Evolutionary conservation across 2,888 invertebrate genomes (phyloP).

Genomic region (Eledone cirrhosa): DNA sequence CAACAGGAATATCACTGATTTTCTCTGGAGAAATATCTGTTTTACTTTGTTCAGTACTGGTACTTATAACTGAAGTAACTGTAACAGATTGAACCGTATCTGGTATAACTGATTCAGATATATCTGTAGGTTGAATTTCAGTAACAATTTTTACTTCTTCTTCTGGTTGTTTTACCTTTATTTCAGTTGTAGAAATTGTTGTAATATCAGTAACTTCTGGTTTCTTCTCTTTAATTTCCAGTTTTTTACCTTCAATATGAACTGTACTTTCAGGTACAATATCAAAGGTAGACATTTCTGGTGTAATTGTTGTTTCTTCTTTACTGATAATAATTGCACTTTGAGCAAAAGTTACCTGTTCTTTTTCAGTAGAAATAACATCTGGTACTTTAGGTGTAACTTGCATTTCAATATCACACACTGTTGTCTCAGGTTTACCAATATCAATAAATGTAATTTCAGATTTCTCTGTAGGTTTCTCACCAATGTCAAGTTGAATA

Average conservation of each 20-base stretch:
- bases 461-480: neutral
- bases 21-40: constrained; percentile 28
- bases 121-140: constrained; percentile 9
- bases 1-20: constrained; percentile 7
- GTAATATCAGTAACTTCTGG: neutral
- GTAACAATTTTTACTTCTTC: constrained; percentile 26
- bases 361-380: neutral
- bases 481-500: neutral
- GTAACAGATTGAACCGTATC: constrained; percentile 5
- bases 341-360: neutral
- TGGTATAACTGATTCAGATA: constrained; percentile 29
- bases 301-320: neutral
- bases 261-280: neutral
- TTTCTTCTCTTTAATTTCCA: neutral
- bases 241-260: neutral
- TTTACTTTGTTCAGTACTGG: constrained; percentile 21
- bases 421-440: neutral
- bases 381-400: neutral
- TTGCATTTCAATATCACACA: neutral
- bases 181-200: neutral
- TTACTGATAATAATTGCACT: neutral
- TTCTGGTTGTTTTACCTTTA: neutral
- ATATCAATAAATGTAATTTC: neutral
- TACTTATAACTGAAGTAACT: constrained; percentile 30
- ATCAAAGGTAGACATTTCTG: neutral